phyloP scores from a whole-genome alignment of 2,888 invertebrate genomes.

The Harpalus rubripes region DNA sequence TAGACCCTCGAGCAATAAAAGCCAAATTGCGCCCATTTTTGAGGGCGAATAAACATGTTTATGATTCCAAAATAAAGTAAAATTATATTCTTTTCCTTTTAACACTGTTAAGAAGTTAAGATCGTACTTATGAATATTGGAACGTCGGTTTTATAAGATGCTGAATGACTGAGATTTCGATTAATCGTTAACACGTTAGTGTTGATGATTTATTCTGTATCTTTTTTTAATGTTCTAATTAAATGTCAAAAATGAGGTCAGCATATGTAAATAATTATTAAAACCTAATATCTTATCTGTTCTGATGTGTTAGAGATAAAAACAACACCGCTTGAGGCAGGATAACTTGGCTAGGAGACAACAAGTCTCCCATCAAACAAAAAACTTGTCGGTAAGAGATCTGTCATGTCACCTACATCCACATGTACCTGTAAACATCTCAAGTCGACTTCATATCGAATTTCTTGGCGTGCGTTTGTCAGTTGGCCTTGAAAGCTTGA shows the following conservation, averaged over 20 bases:
- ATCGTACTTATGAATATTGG: too few species aligned
- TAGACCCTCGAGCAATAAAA: too few species aligned
- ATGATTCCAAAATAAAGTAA: too few species aligned
- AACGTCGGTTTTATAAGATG: too few species aligned
- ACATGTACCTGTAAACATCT: slow-evolving; percentile 24
- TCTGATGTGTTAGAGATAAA: not conserved
- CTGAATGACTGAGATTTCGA: too few species aligned
- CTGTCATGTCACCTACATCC: slow-evolving; percentile 37
- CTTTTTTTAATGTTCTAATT: not conserved
- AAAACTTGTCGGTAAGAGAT: slow-evolving; percentile 19
- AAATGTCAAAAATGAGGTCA: not conserved
- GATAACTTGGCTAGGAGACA: not conserved
- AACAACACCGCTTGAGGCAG: not conserved
- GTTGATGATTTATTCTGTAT: too few species aligned
- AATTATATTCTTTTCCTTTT: too few species aligned
- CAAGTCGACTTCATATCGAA: slow-evolving; percentile 32
- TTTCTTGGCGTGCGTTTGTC: slow-evolving; percentile 12
- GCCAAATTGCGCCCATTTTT: too few species aligned
- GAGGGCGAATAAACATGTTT: too few species aligned
- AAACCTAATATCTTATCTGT: not conserved
- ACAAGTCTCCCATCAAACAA: slow-evolving; percentile 9
- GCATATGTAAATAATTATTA: slow-evolving; percentile 1
- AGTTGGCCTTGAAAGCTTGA: slow-evolving; percentile 18
- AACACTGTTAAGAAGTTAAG: too few species aligned
- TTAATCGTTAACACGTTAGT: too few species aligned